Evolutionary conservation across 2,113 vertebrate genomes (phyloP).

Genomic region (Cranoglanis bouderius): DNA sequence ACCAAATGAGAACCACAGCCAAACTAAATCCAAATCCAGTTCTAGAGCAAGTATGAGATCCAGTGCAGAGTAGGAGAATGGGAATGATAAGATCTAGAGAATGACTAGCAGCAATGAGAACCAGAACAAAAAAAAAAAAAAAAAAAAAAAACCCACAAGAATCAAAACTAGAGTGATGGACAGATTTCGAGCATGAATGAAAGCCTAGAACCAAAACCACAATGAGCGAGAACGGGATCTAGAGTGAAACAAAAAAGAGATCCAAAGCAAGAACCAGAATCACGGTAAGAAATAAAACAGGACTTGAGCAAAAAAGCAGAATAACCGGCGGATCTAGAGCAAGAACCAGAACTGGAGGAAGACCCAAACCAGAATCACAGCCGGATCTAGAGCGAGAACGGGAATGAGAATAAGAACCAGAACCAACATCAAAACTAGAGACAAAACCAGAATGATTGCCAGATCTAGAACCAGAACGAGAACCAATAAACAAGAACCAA

Average conservation of each 20-base stretch:
- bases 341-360: not conserved
- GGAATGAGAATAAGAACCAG: not conserved
- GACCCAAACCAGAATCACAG: not conserved
- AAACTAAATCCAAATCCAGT: not conserved
- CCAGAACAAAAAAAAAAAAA: too few species aligned
- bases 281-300: not conserved
- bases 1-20: not conserved
- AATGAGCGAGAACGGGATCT: not conserved
- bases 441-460: not conserved
- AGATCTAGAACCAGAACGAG: not conserved
- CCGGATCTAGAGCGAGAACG: not conserved
- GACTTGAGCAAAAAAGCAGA: not conserved
- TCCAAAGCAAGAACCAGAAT: not conserved
- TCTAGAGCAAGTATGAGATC: not conserved
- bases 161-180: not conserved
- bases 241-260: too few species aligned
- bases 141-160: too few species aligned
- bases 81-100: too few species aligned
- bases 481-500: not conserved
- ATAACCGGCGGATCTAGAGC: not conserved
- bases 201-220: not conserved
- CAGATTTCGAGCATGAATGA: not conserved
- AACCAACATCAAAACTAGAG: not conserved
- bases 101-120: too few species aligned
- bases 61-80: not conserved